Evolutionary conservation across 2,888 invertebrate genomes (phyloP).

Genomic region (Noctua pronuba): DNA sequence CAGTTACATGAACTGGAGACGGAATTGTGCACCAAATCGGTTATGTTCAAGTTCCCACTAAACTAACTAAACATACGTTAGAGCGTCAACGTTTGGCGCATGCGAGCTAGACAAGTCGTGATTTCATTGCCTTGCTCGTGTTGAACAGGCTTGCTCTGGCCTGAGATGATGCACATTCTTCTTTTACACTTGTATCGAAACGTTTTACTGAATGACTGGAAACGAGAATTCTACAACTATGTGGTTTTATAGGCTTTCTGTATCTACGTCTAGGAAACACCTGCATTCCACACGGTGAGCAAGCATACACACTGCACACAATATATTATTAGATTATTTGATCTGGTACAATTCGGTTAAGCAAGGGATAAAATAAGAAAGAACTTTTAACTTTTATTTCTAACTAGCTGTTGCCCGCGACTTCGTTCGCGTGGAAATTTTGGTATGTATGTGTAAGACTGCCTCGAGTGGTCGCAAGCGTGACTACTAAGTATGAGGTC

Average conservation of each 20-base stretch:
- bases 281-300: background rate
- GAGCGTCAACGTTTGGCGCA: background rate
- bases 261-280: background rate
- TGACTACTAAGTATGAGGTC: no score
- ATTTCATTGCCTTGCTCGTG: background rate
- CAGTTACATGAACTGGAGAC: background rate
- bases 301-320: background rate
- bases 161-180: background rate
- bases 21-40: conserved; percentile 12
- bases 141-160: background rate
- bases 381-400: no score
- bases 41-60: background rate
- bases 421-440: no score
- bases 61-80: background rate
- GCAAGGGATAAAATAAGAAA: no score
- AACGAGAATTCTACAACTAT: background rate
- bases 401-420: no score
- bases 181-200: background rate
- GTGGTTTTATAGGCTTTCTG: background rate
- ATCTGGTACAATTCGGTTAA: no score
- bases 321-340: no score
- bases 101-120: background rate
- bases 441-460: no score
- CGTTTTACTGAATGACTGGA: no score
- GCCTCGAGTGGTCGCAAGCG: no score